Percentiles rank a stretch among this genome's conserved stretches.
Conservation (phyloP, 2,888 invertebrate species). For the Cheiracanthium punctorium region DNA sequence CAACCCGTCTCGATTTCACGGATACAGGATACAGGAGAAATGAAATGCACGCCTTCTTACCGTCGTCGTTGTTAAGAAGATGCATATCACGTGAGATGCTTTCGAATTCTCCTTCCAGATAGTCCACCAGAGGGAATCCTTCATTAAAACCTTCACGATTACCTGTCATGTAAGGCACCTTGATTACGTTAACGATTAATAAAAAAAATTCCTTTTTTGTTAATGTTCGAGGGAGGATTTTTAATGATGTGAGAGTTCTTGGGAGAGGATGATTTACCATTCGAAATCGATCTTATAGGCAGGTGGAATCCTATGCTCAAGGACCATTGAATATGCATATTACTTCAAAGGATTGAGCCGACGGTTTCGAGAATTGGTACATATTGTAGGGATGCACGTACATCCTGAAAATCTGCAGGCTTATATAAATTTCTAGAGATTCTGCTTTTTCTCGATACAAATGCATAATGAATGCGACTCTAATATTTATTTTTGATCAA, state of each 20-base stretch:
- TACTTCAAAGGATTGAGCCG: too few relatives aligned
- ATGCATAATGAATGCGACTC: too few relatives aligned
- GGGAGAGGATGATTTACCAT: neutral
- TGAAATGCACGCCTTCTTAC: slow-evolving; percentile 1
- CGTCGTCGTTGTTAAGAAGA: neutral
- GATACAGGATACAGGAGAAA: neutral
- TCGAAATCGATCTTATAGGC: neutral
- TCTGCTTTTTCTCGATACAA: too few relatives aligned
- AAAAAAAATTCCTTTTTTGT: neutral
- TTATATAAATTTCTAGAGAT: too few relatives aligned
- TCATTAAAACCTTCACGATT: slow-evolving; percentile 10
- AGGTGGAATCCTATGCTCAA: too few relatives aligned
- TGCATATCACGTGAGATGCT: neutral
- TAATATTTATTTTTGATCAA: too few relatives aligned
- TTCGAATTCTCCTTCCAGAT: neutral
- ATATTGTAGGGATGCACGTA: too few relatives aligned
- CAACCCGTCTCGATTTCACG: slow-evolving; percentile 7
- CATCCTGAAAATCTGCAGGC: too few relatives aligned
- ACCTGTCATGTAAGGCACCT: slow-evolving; percentile 4
- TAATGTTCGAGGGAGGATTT: neutral
- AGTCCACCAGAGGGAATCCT: neutral
- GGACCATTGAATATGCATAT: too few relatives aligned
- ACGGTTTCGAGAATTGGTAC: too few relatives aligned
- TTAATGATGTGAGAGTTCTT: neutral
- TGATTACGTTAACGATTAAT: slow-evolving; percentile 12